Evolutionary conservation across 2,113 vertebrate genomes (phyloP), one percentile per base, ranked within the genome.

Genomic region (Chaenogobius annularis): DNA sequence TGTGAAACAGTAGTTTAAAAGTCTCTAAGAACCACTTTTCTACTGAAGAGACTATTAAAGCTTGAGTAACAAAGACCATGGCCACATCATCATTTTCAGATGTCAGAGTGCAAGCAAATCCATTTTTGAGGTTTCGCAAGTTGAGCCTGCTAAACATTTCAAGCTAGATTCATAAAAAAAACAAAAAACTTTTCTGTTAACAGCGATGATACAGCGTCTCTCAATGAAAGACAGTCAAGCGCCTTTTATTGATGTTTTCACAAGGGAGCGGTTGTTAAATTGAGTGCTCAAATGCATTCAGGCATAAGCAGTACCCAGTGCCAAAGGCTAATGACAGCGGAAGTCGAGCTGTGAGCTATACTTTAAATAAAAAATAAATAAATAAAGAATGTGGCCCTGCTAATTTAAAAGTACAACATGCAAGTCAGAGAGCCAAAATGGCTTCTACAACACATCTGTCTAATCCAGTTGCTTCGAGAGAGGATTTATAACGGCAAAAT

Each of bases 221-320:
- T 46, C 55, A 22, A 46, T 52, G 43, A 46, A 0, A 67, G 20
- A 56, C 73, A 23, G 31, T 68, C 13, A 3, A 48, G 43, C 69
- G 17, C 44, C 69, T 66, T 46, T 70, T 37, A 10, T 22, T 48
- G 19, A 69, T 54, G 50, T 13, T 15, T 54, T 69, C 46, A 14
- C n/a, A 14, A 20, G 70, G 54, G 66, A 66, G 35, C 59, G 10
- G n/a, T 7, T 44, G 64, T 59, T 50, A 47, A 69, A 61, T 61
- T 19, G 9, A 35, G 31, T 59, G 65, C 40, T 56, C 19, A 50
- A 44, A 55, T 40, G 15, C 50, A 66, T n/a, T 62, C 48, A 72
- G 20, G n/a, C 52, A 11, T 13, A 44, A 2, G 17, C 44, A 62
- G 31, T 19, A 23, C 19, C 9, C 68, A 47, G 5, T 12, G 68